phyloP scores from a whole-genome alignment of 2,113 vertebrate genomes.

The Aramus guarauna region DNA sequence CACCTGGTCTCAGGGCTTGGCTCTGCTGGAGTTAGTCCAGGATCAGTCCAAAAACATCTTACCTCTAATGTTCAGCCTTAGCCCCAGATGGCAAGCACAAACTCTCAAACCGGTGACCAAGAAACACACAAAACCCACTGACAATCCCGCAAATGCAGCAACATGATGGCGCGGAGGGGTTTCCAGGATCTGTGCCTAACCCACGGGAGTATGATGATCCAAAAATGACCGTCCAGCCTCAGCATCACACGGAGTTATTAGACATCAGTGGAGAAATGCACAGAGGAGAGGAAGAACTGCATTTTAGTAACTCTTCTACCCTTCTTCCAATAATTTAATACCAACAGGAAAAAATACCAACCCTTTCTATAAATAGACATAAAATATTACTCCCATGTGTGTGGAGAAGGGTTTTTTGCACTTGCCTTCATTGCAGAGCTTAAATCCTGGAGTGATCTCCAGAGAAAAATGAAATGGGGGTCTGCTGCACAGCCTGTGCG shows the following conservation, averaged over 20 bases:
- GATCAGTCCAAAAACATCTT: neutral
- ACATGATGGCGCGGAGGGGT: neutral
- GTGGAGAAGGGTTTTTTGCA: conserved; percentile 1
- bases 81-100: neutral
- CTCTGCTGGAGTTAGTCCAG: neutral
- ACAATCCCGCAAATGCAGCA: accelerated
- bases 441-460: neutral
- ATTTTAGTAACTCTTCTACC: neutral
- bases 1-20: neutral
- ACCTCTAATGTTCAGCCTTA: neutral
- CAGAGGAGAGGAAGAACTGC: neutral
- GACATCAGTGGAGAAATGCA: neutral
- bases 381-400: conserved; percentile 26
- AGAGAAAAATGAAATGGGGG: neutral
- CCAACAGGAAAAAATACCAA: neutral
- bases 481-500: neutral
- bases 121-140: neutral
- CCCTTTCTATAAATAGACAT: conserved; percentile 17
- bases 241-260: neutral
- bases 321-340: neutral
- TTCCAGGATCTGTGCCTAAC: neutral
- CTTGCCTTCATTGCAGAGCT: conserved; percentile 18
- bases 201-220: accelerated
- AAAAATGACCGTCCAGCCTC: neutral
- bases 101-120: neutral